Evolutionary conservation across 2,797 vertebrate species (phyloP).

Genomic region (Basileuterus tristriatus): DNA sequence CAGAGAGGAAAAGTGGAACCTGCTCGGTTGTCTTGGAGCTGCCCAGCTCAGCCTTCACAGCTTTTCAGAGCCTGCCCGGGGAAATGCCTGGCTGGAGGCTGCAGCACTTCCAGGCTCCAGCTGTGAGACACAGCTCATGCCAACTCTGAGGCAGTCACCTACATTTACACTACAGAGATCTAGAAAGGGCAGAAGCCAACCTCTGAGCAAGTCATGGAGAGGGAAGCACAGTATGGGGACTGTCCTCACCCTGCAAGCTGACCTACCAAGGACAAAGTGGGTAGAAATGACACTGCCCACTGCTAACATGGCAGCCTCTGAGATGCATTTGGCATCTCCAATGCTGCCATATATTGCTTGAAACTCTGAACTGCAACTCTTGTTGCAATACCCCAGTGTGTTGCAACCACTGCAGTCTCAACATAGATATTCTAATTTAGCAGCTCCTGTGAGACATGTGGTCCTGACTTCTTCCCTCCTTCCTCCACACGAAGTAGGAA

Average conservation of each 20-base stretch:
- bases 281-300: fast-evolving
- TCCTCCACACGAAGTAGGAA: not conserved
- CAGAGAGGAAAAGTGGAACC: not conserved
- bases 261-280: not conserved
- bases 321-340: not conserved
- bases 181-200: not conserved
- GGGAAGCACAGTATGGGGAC: no score
- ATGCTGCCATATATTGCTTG: fast-evolving
- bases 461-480: not conserved
- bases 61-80: fast-evolving
- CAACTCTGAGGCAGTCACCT: not conserved
- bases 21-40: fast-evolving
- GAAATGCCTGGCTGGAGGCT: not conserved
- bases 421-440: not conserved
- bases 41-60: not conserved
- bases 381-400: not conserved
- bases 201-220: not conserved
- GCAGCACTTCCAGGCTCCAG: not conserved
- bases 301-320: not conserved
- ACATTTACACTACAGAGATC: not conserved
- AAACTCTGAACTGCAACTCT: not conserved
- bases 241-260: not conserved
- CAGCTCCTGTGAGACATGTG: not conserved
- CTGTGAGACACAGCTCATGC: not conserved
- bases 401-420: not conserved